Evolutionary conservation across 2,888 invertebrate species (phyloP).

Genomic region (Eupelmus urozonus): DNA sequence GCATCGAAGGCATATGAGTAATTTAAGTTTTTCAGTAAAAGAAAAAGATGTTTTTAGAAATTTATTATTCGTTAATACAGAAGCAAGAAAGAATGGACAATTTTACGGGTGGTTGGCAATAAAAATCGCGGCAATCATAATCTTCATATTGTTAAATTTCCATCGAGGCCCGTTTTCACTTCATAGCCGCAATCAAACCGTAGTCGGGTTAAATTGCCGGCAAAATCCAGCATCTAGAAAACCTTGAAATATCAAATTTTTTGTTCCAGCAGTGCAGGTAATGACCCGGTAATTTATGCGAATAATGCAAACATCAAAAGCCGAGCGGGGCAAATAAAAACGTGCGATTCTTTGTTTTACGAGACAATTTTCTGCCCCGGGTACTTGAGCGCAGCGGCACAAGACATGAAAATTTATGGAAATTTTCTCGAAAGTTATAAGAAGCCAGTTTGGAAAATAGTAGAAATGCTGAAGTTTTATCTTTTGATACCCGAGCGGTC

Average conservation of each 20-base stretch:
- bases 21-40: too few relatives aligned
- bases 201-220: neutral
- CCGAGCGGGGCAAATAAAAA: neutral
- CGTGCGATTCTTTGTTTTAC: conserved; percentile 23
- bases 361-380: conserved; percentile 26
- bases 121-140: too few relatives aligned
- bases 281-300: conserved; percentile 27
- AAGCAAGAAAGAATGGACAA: too few relatives aligned
- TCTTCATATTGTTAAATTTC: too few relatives aligned
- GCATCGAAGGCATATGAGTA: too few relatives aligned
- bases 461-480: too few relatives aligned
- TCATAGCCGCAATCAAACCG: neutral
- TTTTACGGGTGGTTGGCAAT: too few relatives aligned
- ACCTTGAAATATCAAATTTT: conserved; percentile 11
- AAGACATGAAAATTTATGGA: neutral
- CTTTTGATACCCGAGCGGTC: too few relatives aligned
- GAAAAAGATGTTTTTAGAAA: too few relatives aligned
- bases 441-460: too few relatives aligned
- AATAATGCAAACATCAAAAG: neutral
- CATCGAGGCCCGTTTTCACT: neutral
- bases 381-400: too few relatives aligned
- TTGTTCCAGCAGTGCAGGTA: conserved; percentile 1
- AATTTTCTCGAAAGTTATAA: conserved; percentile 25
- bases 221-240: conserved; percentile 5
- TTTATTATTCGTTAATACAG: too few relatives aligned